Base-by-base conservation (phyloP, 2,113 vertebrate species). In the Podarcis muralis region DNA sequence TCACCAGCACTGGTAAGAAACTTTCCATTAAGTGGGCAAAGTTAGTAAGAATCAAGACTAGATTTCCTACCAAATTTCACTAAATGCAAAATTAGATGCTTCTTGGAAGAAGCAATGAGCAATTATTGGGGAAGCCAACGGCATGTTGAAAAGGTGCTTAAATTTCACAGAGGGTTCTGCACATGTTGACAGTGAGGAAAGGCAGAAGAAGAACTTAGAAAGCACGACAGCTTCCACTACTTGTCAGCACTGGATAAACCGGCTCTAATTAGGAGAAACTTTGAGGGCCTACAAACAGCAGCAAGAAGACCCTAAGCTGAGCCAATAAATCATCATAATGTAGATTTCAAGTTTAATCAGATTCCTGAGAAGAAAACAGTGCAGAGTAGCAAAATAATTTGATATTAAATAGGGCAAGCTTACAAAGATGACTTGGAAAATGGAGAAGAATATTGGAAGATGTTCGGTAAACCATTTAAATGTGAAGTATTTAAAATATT, bases 341-440 rank as follows among this genome's bases (percentile, higher is more conserved):
- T 75, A 66, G 53, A 0, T 81, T 89, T 68, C 0, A 0, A 75
- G 9, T 90, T 92, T 89, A 35, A 79, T 30, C 2, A 83, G 74
- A 82, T 81, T 0, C 43, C 88, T 77, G 88, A 69, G 22, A 77
- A 5, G 37, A 27, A 87, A 37, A 30, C 48, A 27, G 77, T 18
- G 62, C 1, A 68, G 85, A 87, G 1, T 57, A 71, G 0, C 0
- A n/a, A 48, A 93, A 93, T 83, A 12, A 7, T 83, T 88, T 90
- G 22, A 90, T 72, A 89, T 90, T 59, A 90, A 75, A 16, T 5
- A 93, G 48, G 1, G 0, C 2, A 32, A 69, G 69, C 86, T 78
- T 5, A 88, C 18, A 92, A 86, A 35, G 6, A 43, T 72, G 27
- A 53, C 77, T 88, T 87, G 91, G 48, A 90, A 93, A 93, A 91